These are phyloP conservation scores for Mus caroli DNA, from an alignment of 2,797 vertebrate genomes.

Conservation along the genomic window DNA sequence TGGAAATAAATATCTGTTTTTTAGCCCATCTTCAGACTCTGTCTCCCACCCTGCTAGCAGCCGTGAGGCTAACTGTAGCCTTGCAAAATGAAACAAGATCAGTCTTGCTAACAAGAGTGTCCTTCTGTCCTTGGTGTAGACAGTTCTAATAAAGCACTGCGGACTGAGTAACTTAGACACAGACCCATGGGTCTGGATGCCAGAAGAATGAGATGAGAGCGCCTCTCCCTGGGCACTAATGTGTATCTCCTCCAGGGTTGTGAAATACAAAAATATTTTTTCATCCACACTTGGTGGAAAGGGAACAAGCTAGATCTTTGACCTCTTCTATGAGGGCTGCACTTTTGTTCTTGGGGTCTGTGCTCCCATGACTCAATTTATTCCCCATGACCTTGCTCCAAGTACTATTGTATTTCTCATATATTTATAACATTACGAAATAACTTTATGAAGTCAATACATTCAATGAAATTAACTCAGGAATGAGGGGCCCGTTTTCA, in stretches of 20 bases:
- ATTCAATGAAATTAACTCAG: not conserved
- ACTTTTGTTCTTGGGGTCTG: not conserved
- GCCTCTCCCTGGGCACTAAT: too few species aligned
- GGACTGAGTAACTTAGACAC: not conserved
- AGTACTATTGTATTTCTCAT: not conserved
- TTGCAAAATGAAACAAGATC: constrained; percentile 15
- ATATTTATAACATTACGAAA: not conserved
- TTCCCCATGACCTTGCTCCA: not conserved
- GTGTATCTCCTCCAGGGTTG: not conserved
- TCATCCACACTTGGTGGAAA: not conserved
- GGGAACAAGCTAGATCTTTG: not conserved
- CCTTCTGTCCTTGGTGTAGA: not conserved
- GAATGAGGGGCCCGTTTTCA: not conserved
- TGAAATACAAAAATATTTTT: not conserved
- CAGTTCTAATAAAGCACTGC: not conserved
- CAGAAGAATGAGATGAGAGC: not conserved
- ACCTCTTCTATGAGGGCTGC: not conserved
- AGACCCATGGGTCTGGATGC: not conserved
- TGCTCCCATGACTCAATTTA: not conserved
- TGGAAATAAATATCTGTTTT: not conserved
- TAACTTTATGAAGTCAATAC: not conserved
- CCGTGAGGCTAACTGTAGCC: not conserved
- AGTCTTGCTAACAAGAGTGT: not conserved
- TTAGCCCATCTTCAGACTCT: not conserved
- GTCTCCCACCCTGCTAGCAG: not conserved